Evolutionary conservation across 2,113 vertebrate genomes (phyloP).

Genomic region (Phylloscopus trochilus): DNA sequence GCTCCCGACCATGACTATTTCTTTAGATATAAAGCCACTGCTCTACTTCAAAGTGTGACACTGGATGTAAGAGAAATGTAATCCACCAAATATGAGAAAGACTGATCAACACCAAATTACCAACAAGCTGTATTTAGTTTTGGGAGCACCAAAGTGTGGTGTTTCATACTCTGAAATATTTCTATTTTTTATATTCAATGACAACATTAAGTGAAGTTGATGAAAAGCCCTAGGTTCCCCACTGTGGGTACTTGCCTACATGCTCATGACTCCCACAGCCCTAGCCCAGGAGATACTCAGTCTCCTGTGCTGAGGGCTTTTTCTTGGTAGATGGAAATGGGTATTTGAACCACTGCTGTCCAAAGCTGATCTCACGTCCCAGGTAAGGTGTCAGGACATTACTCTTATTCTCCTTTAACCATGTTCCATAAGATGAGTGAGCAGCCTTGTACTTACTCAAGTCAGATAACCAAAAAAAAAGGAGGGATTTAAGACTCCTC

Average conservation of each 20-base stretch:
- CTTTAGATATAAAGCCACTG: not conserved
- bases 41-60: not conserved
- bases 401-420: not conserved
- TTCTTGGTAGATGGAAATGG: not conserved
- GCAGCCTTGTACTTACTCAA: not conserved
- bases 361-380: not conserved
- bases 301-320: not conserved
- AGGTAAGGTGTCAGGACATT: not conserved
- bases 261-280: not conserved
- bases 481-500: not conserved
- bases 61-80: not conserved
- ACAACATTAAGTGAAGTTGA: not conserved
- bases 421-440: not conserved
- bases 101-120: not conserved
- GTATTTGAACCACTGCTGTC: not conserved
- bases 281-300: not conserved
- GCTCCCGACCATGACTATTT: not conserved
- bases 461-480: not conserved
- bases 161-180: accelerated
- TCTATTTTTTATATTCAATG: not conserved
- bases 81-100: not conserved
- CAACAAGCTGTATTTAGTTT: not conserved
- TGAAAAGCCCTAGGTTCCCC: not conserved
- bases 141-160: accelerated
- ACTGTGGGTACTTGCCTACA: not conserved